A percentile compares a stretch with the other conserved stretches of the same genome.
phyloP scores from a whole-genome alignment of 1,140 invertebrate genomes.

The Maniola jurtina region DNA sequence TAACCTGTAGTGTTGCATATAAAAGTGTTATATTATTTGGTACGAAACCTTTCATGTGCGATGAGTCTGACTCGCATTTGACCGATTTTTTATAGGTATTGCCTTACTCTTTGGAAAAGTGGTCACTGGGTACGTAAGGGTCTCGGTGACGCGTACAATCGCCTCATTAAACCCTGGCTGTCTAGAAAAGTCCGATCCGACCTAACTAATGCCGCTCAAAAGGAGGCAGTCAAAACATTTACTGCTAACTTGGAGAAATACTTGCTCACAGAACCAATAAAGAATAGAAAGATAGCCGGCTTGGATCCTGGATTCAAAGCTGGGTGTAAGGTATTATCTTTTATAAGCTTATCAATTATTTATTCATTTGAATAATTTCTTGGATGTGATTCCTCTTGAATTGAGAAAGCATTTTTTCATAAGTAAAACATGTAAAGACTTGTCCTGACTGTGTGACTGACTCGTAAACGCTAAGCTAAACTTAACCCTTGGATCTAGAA shows the following conservation, averaged over 20 bases:
- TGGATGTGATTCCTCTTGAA: too few relatives aligned
- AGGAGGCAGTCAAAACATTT: conserved; percentile 91
- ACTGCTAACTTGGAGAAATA: conserved; percentile 90
- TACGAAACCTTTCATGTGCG: too few relatives aligned
- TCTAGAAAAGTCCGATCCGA: conserved; percentile 84
- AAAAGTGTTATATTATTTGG: too few relatives aligned
- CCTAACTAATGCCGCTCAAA: conserved; percentile 87
- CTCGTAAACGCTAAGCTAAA: too few relatives aligned
- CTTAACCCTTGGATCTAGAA: too few relatives aligned
- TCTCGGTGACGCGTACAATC: conserved; percentile 76
- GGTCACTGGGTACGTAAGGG: conserved; percentile 66
- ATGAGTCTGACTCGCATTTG: too few relatives aligned
- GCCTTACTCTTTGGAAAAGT: conserved; percentile 68
- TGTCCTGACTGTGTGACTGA: too few relatives aligned
- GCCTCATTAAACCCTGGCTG: conserved; percentile 82
- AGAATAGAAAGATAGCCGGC: conserved; percentile 88
- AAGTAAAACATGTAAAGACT: too few relatives aligned
- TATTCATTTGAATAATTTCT: too few relatives aligned
- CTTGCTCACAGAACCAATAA: conserved; percentile 87
- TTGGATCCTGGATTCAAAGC: conserved; percentile 93
- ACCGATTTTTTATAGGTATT: conserved; percentile 59
- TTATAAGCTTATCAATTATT: too few relatives aligned
- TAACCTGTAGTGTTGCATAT: too few relatives aligned
- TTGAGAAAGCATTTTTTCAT: too few relatives aligned
- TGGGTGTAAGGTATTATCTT: conserved; percentile 87